These are phyloP conservation scores for Pogonomyrmex californicus DNA, from an alignment of 1,140 invertebrate genomes.

Conservation along the genomic window DNA sequence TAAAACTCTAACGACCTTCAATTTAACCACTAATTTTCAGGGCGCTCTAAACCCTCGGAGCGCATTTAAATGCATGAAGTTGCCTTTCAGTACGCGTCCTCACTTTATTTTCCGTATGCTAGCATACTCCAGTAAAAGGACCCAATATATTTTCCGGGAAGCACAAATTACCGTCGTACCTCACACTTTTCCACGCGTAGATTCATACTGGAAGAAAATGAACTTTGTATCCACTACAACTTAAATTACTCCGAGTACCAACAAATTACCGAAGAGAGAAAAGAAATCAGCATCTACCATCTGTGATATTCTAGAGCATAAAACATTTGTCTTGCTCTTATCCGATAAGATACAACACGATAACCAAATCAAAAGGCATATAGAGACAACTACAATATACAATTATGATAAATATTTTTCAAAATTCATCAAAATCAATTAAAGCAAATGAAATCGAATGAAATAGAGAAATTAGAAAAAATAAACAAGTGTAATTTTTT, in stretches of 20 bases:
- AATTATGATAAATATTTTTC: not conserved
- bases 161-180: slow-evolving; percentile 40
- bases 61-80: slow-evolving; percentile 62
- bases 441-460: not conserved
- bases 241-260: slow-evolving; percentile 10
- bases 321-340: not conserved
- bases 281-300: not conserved
- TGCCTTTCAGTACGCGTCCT: slow-evolving; percentile 46
- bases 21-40: slow-evolving; percentile 57
- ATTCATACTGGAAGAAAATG: not conserved
- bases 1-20: slow-evolving; percentile 56
- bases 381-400: not conserved
- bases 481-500: not conserved
- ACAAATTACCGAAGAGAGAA: slow-evolving; percentile 22
- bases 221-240: slow-evolving; percentile 13
- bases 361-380: not conserved
- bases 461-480: not conserved
- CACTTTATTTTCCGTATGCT: slow-evolving; percentile 42
- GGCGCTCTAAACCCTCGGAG: slow-evolving; percentile 38
- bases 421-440: not conserved
- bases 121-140: slow-evolving; percentile 14
- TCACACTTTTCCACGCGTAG: slow-evolving; percentile 24
- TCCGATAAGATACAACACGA: not conserved
- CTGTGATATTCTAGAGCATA: not conserved
- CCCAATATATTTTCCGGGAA: slow-evolving; percentile 42